Conservation (phyloP, 2,113 vertebrate genomes). For the Cettia cetti region DNA sequence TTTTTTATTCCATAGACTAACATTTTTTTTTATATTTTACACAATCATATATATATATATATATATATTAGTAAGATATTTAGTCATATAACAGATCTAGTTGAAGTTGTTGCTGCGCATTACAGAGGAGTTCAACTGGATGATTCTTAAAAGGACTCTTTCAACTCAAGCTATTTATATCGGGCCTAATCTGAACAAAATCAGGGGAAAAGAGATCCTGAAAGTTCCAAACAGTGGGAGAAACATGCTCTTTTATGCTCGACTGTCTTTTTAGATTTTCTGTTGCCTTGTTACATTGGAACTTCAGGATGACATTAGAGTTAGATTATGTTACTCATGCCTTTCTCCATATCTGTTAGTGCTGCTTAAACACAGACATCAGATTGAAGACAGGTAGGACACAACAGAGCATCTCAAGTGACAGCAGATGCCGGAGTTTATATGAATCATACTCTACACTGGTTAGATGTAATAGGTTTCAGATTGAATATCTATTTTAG, state of each 20-base stretch:
- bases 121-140: neutral
- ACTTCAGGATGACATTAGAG: neutral
- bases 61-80: neutral
- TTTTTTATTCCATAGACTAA: neutral
- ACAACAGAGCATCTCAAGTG: neutral
- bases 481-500: neutral
- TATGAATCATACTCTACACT: neutral
- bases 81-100: neutral
- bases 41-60: neutral
- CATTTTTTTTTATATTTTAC: neutral
- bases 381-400: neutral
- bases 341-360: neutral
- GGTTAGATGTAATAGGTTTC: neutral
- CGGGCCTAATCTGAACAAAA: neutral
- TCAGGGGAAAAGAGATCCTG: fast-evolving
- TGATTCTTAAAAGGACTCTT: neutral
- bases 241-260: neutral
- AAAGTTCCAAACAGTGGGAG: neutral
- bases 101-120: neutral
- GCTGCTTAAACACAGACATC: neutral
- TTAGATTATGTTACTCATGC: neutral
- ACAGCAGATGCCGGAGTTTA: neutral
- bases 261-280: neutral
- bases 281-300: neutral
- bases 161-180: neutral